Evolutionary conservation across 1,140 invertebrate species (phyloP).

Genomic region (Diprion similis): DNA sequence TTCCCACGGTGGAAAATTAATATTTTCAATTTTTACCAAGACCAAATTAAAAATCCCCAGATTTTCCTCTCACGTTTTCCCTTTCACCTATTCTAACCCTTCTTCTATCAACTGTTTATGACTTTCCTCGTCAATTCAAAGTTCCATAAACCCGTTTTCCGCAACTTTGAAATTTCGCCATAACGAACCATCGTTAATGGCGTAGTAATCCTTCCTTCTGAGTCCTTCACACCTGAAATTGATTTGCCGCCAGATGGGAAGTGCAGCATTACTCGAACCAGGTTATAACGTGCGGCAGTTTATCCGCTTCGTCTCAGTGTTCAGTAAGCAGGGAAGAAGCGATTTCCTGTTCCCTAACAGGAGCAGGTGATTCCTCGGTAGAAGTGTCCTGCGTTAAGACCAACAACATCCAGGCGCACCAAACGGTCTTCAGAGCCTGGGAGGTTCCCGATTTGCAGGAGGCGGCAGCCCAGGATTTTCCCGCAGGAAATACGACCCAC

Average conservation of each 20-base stretch:
- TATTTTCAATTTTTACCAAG: no score
- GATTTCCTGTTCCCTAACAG: background rate
- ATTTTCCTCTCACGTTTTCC: no score
- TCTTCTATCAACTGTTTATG: no score
- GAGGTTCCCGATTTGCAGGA: conserved; percentile 31
- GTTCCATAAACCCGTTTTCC: no score
- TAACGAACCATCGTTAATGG: no score
- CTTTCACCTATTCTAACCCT: no score
- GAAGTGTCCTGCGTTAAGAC: conserved; percentile 20
- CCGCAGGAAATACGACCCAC: conserved; percentile 1
- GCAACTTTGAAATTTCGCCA: no score
- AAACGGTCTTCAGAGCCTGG: conserved; percentile 33
- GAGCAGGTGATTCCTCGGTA: background rate
- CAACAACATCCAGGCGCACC: conserved; percentile 21
- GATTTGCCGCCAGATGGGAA: conserved; percentile 25
- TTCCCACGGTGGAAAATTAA: no score
- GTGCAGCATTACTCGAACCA: conserved; percentile 28
- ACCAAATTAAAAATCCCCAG: no score
- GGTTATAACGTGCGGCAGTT: background rate
- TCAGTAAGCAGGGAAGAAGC: background rate
- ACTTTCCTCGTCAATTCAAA: no score
- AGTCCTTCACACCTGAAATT: no score
- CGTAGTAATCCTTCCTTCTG: no score
- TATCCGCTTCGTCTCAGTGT: conserved; percentile 1
- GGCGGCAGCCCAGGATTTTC: background rate